Base-by-base conservation (phyloP, 2,113 vertebrate species). In the Semicossyphus pulcher region DNA sequence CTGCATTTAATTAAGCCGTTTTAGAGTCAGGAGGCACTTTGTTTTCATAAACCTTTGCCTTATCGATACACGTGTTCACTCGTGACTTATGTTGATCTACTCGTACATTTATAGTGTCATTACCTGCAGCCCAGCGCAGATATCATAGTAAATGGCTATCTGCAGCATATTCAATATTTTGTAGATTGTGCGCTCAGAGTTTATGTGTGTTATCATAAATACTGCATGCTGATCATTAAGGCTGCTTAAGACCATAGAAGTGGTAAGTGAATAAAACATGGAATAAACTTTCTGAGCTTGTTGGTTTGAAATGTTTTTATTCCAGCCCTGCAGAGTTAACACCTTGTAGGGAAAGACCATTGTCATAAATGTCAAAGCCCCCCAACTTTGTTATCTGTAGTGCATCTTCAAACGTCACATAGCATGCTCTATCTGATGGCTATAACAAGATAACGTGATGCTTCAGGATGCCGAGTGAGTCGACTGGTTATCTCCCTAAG, bases 1-100 rank as follows among this genome's bases (percentile, higher is more conserved):
- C 62, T 87, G 86, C 80, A 83, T 92, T 86, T 85, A 69, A 86
- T 91, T 90, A 87, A 83, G 76, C 77, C 5, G 6, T 73, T 88
- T 80, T 60, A 32, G 59, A 83, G 78, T 81, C 80, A 71, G 59
- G 51, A 68, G 58, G 57, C 78, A 76, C 70, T 88, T 85, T 89
- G 63, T 83, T 86, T 87, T 81, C 70, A 87, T 79, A 83, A 92
- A 89, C 80, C 67, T 85, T 78, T 72, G 29, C 78, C 32, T 76
- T 88, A 83, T 89, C 53, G 34, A 86, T 78, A 63, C 70, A 74
- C 51, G 31, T 75, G 65, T 85, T 89, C 67, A 71, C 72, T 79
- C 29, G 28, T 85, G 65, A 87, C 72, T 82, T 81, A 85, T 68
- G 57, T 76, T 64, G 61, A 64, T 56, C 62, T 48, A 59, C 57